Percentiles rank a stretch among this genome's conserved stretches.
These are phyloP conservation scores for Sphinx pinastri DNA, from an alignment of 2,888 invertebrate species.

Conservation along the genomic window DNA sequence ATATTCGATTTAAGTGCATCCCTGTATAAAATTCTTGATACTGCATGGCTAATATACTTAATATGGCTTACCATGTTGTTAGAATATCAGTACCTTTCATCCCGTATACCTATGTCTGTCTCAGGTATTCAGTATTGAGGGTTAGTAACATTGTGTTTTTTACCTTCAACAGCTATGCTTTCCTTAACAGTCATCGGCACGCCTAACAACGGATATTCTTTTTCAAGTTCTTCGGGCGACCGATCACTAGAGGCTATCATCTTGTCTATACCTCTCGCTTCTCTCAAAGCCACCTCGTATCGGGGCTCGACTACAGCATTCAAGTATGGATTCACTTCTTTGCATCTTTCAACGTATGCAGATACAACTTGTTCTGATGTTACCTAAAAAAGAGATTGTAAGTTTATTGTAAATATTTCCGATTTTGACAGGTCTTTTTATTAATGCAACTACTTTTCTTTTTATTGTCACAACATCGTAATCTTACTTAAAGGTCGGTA, in stretches of 20 bases:
- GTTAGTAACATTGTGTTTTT: conserved; percentile 15
- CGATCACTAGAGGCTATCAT: conserved; percentile 84
- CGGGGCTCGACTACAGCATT: conserved; percentile 93
- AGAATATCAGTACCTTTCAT: background rate
- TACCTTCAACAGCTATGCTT: conserved; percentile 90
- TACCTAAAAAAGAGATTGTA: conserved; percentile 78
- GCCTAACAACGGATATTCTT: conserved; percentile 90
- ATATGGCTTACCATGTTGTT: background rate
- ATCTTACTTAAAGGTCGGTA: too few relatives aligned
- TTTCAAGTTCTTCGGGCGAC: conserved; percentile 85
- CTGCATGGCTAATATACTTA: too few relatives aligned
- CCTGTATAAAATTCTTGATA: too few relatives aligned
- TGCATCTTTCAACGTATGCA: conserved; percentile 90
- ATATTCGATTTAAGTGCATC: too few relatives aligned
- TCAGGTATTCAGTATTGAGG: too few relatives aligned
- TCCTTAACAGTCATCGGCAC: conserved; percentile 95
- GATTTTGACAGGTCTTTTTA: background rate
- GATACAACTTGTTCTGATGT: conserved; percentile 88
- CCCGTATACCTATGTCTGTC: background rate
- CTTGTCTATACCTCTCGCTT: conserved; percentile 89
- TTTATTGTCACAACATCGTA: too few relatives aligned
- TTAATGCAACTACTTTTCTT: background rate
- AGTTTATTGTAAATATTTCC: background rate
- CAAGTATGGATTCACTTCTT: conserved; percentile 89
- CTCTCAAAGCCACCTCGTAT: conserved; percentile 88